Evolutionary conservation across 2,113 vertebrate species (phyloP).

Genomic region (Phyllopteryx taeniolatus): DNA sequence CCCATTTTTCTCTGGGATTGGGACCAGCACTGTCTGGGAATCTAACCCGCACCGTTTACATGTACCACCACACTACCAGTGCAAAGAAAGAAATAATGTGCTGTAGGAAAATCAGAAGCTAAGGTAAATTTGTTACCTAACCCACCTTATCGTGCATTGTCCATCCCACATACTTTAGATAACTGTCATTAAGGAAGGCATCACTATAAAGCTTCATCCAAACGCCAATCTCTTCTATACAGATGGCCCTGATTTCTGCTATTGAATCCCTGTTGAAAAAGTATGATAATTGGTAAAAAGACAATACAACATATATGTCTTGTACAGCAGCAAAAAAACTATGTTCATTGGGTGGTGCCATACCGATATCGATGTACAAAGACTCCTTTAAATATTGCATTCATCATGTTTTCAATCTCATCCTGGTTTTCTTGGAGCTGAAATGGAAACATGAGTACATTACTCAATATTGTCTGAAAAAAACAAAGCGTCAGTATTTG

Average conservation of each 20-base stretch:
- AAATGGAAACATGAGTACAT: slow-evolving; percentile 49
- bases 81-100: neutral
- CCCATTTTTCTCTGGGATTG: too few species aligned
- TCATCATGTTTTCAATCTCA: slow-evolving; percentile 99
- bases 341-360: slow-evolving; percentile 28
- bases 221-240: slow-evolving; percentile 97
- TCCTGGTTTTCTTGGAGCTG: slow-evolving; percentile 99
- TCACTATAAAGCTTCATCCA: slow-evolving; percentile 99
- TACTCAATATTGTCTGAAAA: neutral
- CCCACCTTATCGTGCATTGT: slow-evolving; percentile 98
- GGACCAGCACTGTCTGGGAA: too few species aligned
- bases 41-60: too few species aligned
- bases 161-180: slow-evolving; percentile 99
- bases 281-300: neutral
- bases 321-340: neutral
- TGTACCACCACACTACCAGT: too few species aligned
- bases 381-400: slow-evolving; percentile 99
- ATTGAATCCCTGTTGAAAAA: slow-evolving; percentile 85
- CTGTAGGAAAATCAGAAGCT: neutral
- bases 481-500: neutral
- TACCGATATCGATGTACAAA: slow-evolving; percentile 99
- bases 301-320: neutral
- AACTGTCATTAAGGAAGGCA: slow-evolving; percentile 98
- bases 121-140: neutral
- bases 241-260: slow-evolving; percentile 97